Conservation (phyloP, 2,888 invertebrate genomes). For the Adineta ricciae region DNA sequence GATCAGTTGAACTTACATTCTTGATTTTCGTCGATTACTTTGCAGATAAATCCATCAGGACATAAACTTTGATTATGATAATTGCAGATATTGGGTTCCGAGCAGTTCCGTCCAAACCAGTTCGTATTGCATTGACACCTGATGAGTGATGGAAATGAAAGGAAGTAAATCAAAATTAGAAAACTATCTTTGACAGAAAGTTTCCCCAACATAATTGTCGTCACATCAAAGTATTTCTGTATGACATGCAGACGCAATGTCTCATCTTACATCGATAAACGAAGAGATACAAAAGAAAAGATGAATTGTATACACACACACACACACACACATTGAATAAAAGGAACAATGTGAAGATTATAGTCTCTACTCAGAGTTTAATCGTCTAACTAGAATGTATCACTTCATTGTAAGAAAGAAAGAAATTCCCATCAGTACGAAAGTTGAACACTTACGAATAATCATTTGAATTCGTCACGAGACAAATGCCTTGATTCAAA, state of each 20-base stretch:
- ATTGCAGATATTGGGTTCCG: neutral
- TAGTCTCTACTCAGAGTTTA: neutral
- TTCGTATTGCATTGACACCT: neutral
- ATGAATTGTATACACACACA: no score
- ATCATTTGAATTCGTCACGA: neutral
- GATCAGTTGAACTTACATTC: neutral
- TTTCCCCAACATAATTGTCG: neutral
- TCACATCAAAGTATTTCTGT: no score
- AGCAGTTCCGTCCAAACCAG: neutral
- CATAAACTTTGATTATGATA: neutral
- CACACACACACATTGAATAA: no score
- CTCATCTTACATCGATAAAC: no score
- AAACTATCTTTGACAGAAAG: neutral
- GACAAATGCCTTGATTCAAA: neutral
- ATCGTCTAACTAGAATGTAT: neutral
- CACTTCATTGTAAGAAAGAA: neutral
- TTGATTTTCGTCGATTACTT: neutral
- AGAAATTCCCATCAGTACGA: neutral
- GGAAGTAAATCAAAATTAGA: neutral
- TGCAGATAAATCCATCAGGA: conserved; percentile 16
- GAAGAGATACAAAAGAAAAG: no score
- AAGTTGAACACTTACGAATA: neutral
- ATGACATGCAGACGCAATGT: no score
- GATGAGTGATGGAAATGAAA: neutral
- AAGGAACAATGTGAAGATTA: no score